A percentile compares a stretch with the other conserved stretches of the same genome.
Conservation (phyloP, 2,797 vertebrate species). For the Platyrinchus mystaceus region DNA sequence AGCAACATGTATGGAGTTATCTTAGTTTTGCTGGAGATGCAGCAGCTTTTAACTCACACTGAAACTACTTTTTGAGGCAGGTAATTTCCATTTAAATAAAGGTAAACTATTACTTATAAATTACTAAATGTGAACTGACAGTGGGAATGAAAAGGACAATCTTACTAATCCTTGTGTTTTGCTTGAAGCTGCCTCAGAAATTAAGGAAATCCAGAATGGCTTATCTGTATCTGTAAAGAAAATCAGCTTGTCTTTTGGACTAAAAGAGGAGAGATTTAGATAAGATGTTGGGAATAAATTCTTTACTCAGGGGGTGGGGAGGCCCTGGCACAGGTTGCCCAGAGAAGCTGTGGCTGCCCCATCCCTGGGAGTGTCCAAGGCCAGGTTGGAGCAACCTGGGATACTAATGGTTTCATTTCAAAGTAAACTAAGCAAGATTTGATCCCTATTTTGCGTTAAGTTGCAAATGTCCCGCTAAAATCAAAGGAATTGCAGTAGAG, state of each 20-base stretch:
- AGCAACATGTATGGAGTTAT: background rate
- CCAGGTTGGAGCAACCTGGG: background rate
- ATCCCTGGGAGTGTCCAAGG: background rate
- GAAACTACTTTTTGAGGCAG: background rate
- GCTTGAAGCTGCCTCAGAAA: background rate
- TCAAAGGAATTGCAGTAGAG: background rate
- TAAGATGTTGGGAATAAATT: background rate
- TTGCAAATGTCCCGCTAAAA: background rate
- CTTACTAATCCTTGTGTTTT: background rate
- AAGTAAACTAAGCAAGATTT: background rate
- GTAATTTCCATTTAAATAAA: conserved; percentile 12
- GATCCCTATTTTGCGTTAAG: background rate
- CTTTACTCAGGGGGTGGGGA: background rate
- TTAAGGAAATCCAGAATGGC: background rate
- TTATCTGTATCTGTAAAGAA: background rate
- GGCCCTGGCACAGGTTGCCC: background rate
- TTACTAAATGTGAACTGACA: background rate
- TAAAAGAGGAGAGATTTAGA: background rate
- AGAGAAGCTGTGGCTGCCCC: background rate
- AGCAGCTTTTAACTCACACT: background rate
- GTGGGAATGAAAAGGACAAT: background rate
- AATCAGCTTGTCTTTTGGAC: background rate
- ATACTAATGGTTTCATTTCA: background rate
- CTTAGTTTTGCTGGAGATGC: background rate
- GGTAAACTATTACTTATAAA: background rate